Conservation (phyloP, 2,888 invertebrate species). For the Trissolcus brochymenae region DNA sequence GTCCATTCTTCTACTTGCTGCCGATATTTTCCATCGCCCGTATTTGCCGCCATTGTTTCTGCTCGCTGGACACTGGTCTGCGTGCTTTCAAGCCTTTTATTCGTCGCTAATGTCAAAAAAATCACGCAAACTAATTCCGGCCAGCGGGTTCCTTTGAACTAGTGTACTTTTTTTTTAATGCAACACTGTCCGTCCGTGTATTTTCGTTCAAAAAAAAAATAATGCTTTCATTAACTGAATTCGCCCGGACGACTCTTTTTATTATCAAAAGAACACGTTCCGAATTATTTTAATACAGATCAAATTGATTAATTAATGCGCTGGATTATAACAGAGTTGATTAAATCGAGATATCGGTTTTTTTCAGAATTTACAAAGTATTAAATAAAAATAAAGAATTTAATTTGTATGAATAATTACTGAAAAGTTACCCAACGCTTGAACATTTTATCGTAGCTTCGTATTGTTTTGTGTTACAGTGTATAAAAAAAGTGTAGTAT, state of each 20-base stretch:
- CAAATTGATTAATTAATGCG: too few relatives aligned
- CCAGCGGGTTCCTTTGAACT: slow-evolving; percentile 23
- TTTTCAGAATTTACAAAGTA: too few relatives aligned
- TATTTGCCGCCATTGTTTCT: slow-evolving; percentile 73
- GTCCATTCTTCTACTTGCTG: slow-evolving; percentile 66
- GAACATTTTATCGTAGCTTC: too few relatives aligned
- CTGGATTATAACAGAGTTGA: background rate
- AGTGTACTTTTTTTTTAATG: background rate
- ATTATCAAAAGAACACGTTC: slow-evolving; percentile 7
- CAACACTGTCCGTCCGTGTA: slow-evolving; percentile 6
- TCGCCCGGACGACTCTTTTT: slow-evolving; percentile 7
- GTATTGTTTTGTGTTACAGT: too few relatives aligned
- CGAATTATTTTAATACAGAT: slow-evolving; percentile 3
- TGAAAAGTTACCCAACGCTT: too few relatives aligned
- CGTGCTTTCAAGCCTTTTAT: slow-evolving; percentile 52
- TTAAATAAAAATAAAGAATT: too few relatives aligned
- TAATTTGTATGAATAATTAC: too few relatives aligned
- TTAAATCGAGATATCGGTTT: background rate
- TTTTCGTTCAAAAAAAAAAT: slow-evolving; percentile 10
- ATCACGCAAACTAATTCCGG: slow-evolving; percentile 29
- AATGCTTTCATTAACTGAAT: slow-evolving; percentile 6
- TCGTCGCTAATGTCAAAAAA: slow-evolving; percentile 28
- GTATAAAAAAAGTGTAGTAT: too few relatives aligned
- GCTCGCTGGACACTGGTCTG: slow-evolving; percentile 44
- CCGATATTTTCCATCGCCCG: slow-evolving; percentile 70